A percentile compares a stretch with the other conserved stretches of the same genome.
These are phyloP conservation scores for Mongoloraphidia duomilia DNA, from an alignment of 2,888 invertebrate species.

Conservation along the genomic window DNA sequence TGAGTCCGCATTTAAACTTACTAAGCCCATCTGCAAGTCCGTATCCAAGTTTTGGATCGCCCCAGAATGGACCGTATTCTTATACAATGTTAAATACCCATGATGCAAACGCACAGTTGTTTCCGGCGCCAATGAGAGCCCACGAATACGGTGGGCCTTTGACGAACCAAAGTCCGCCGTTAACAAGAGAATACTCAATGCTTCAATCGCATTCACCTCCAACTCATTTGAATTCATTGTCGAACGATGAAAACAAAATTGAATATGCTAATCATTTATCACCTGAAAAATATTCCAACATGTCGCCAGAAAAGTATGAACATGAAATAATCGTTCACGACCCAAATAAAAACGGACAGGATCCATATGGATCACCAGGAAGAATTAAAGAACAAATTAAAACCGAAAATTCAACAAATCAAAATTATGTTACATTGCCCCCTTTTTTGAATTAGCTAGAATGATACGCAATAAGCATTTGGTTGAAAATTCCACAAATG, in stretches of 20 bases:
- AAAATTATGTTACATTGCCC: conserved; percentile 55
- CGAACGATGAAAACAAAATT: conserved; percentile 25
- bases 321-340: conserved; percentile 35
- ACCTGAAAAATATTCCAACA: conserved; percentile 43
- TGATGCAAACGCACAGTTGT: conserved; percentile 49
- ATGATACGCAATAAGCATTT: conserved; percentile 9
- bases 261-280: conserved; percentile 34
- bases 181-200: conserved; percentile 50
- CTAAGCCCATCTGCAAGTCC: conserved; percentile 53
- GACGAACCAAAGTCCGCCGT: conserved; percentile 44
- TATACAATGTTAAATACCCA: conserved; percentile 54
- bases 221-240: conserved; percentile 27
- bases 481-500: neutral
- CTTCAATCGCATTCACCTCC: conserved; percentile 45
- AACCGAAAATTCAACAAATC: conserved; percentile 28
- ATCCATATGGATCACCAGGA: conserved; percentile 29
- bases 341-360: conserved; percentile 16
- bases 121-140: conserved; percentile 42
- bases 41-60: conserved; percentile 47
- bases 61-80: conserved; percentile 40
- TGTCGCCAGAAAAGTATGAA: conserved; percentile 42
- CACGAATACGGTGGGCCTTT: conserved; percentile 43
- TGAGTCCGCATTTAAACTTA: conserved; percentile 59
- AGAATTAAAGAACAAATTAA: conserved; percentile 25
- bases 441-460: conserved; percentile 57